These are phyloP conservation scores for Colius striatus DNA, from an alignment of 2,113 vertebrate genomes.

Conservation along the genomic window DNA sequence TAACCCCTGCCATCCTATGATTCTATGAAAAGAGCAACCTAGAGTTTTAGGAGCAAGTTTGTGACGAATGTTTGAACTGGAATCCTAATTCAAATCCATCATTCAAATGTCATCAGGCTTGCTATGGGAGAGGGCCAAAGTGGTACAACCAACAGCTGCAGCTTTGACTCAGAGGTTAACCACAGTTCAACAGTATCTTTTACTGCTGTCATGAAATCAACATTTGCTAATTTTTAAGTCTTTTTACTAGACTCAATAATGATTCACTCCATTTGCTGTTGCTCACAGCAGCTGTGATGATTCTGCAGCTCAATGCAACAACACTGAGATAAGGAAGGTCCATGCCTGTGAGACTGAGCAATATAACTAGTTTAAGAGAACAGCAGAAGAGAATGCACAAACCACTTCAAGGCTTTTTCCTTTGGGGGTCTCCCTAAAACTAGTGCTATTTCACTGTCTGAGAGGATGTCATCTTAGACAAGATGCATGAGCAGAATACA, in stretches of 20 bases:
- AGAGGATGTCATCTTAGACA: neutral
- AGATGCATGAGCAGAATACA: neutral
- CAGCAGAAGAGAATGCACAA: neutral
- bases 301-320: neutral
- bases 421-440: neutral
- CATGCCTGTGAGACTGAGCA: neutral
- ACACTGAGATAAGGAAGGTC: neutral
- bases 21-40: neutral
- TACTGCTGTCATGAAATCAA: neutral
- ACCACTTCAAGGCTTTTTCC: neutral
- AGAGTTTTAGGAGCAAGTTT: neutral
- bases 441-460: neutral
- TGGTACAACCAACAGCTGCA: neutral
- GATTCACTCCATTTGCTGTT: neutral
- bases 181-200: neutral
- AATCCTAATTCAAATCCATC: neutral
- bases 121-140: neutral
- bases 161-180: no score
- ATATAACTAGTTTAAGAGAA: neutral
- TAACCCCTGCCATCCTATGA: no score
- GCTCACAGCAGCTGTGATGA: neutral
- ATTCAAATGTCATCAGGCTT: neutral
- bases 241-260: neutral
- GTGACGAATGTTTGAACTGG: neutral
- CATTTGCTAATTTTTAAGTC: neutral